Base-by-base conservation (phyloP, 2,888 invertebrate species). In the Ischnura elegans region DNA sequence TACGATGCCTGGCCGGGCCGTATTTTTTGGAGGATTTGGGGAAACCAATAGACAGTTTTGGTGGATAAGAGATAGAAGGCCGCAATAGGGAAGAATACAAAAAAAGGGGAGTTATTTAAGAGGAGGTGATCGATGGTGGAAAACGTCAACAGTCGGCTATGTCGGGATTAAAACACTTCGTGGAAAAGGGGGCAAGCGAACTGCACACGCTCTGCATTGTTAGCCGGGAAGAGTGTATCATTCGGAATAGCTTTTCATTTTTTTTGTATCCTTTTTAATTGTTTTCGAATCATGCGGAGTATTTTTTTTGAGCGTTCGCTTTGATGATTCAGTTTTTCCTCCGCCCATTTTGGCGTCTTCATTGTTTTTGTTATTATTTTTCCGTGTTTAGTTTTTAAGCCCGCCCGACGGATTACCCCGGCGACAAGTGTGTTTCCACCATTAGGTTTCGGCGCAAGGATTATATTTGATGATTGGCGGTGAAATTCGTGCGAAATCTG, bases 81-180 rank as follows among this genome's bases (percentile, higher is more conserved):
- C n/a, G n/a, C n/a, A n/a, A 29, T 36, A 61, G 87, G 21, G 90
- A 90, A 13, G 43, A 66, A 25, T 42, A 6, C 5, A 25, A 29
- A 55, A 47, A 19, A 55, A 16, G n/a, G n/a, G 25, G 90, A 61
- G 87, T 51, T 51, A 2, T 19, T 29, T 16, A 47, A 55, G 55
- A 29, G n/a, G 29, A 2, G 61, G 90, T 90, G 90, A 90, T 90
- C 55, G 90, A 90, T 90, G 90, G 13, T 55, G n/a, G 43, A 25
- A 51, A 90, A n/a, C 43, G 43, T 90, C 90, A 66, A 66, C 90
- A 42, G 25, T 76, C 61, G 90, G 36, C 42, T n/a, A 2, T 8
- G 43, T 55, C 61, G 55, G 87, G 90, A 90, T 90, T 90, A 55
- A 90, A 90, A 90, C 90, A 36, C 76, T n/a, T 29, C 76, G 51